Evolutionary conservation across 2,797 vertebrate genomes (phyloP), one percentile per base, ranked within the genome.

Genomic region (Lycodopsis pacificus): DNA sequence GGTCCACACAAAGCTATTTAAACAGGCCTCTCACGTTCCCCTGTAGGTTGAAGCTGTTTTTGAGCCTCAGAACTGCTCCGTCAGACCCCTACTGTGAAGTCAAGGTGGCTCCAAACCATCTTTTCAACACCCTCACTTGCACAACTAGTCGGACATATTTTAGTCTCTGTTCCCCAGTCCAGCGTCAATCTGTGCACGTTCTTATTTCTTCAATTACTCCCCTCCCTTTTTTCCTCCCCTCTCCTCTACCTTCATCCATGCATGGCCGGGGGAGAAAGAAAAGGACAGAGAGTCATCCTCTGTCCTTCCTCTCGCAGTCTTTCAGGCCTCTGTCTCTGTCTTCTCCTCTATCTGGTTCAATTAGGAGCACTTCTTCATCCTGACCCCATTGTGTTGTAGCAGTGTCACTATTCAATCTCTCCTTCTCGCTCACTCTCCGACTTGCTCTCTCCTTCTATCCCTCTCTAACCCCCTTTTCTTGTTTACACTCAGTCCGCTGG

Each of bases 301-400:
- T 71, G 17, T 40, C 51, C 32, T 20, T 22, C 48, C 36, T 56
- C 80, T 65, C 82, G 75, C 71, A 58, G 65, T 88, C 83, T 78
- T 78, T 58, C 75, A 62, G 67, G 58, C 77, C 87, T 70, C 57
- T 36, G 68, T 61, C 20, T 75, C 89, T 85, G 86, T 93, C 88
- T 86, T 92, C 88, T 92, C 82, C 88, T 92, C 90, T 93, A 93
- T 94, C 93, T 93, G 92, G 92, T 94, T 92, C 91, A 95, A 94
- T 95, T 95, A 94, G 93, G 88, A 91, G 89, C 88, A 91, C 93
- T 96, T 95, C 92, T 95, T 95, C 94, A 94, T 92, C 85, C 83
- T 95, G 95, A 95, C 95, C 95, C 89, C 94, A 95, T 95, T 95
- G 94, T 95, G 94, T 93, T 95, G 91, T 71, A 77, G 84, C 90